A percentile compares a stretch with the other conserved stretches of the same genome.
Conservation (phyloP, 2,888 invertebrate genomes). For the Bibio marci region DNA sequence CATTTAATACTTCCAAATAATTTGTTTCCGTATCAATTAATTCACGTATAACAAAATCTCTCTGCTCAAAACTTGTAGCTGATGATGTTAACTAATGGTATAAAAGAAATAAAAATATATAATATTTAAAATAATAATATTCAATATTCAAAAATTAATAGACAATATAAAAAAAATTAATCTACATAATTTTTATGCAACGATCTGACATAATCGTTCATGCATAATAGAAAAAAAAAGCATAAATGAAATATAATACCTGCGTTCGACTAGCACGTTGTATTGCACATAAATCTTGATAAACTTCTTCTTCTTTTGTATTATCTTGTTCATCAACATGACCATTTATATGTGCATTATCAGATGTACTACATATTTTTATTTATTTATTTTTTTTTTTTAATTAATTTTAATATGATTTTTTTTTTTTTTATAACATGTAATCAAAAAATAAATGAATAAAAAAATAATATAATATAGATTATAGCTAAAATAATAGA, state of each 20-base stretch:
- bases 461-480: conserved; percentile 6
- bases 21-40: conserved; percentile 93
- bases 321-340: conserved; percentile 26
- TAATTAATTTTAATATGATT: neutral
- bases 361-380: conserved; percentile 33
- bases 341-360: conserved; percentile 29
- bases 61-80: conserved; percentile 56
- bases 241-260: conserved; percentile 19
- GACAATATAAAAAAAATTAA: neutral
- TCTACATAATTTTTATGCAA: too few relatives aligned
- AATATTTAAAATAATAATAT: too few relatives aligned
- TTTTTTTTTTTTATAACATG: too few relatives aligned
- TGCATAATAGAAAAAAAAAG: neutral
- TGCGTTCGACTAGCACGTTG: conserved; percentile 36
- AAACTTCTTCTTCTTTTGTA: conserved; percentile 73
- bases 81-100: conserved; percentile 31
- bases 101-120: conserved; percentile 1
- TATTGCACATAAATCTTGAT: conserved; percentile 81
- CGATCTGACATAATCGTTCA: too few relatives aligned
- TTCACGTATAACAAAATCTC: conserved; percentile 86
- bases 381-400: conserved; percentile 8
- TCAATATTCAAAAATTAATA: neutral
- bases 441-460: conserved; percentile 6
- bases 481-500: conserved; percentile 10
- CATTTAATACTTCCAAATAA: conserved; percentile 84